These are phyloP conservation scores for Falco punctatus DNA, from an alignment of 2,113 vertebrate genomes.

Conservation along the genomic window DNA sequence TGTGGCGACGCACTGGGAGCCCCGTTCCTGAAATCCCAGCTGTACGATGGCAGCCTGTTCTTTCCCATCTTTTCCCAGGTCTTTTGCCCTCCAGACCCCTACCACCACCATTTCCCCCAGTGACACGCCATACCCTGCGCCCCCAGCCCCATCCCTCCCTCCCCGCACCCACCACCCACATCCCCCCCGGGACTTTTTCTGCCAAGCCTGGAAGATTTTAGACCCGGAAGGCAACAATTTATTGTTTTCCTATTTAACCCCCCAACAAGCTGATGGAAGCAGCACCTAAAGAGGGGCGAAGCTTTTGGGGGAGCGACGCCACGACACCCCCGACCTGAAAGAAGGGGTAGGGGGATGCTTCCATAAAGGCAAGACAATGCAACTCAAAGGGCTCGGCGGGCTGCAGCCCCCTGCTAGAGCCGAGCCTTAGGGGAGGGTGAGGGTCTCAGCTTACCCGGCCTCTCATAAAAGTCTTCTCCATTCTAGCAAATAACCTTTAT, in stretches of 20 bases:
- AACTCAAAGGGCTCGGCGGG: background rate
- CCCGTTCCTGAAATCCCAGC: fast-evolving
- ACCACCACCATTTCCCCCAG: background rate
- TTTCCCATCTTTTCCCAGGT: background rate
- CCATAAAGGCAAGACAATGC: background rate
- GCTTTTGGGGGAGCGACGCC: fast-evolving
- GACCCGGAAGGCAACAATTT: fast-evolving
- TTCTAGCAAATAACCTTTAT: conserved; percentile 47
- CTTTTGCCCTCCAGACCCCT: fast-evolving
- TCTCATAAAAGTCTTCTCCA: conserved; percentile 11
- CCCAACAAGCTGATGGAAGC: fast-evolving
- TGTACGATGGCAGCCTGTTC: fast-evolving
- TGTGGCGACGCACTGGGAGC: fast-evolving
- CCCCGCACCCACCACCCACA: background rate
- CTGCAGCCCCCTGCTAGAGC: background rate
- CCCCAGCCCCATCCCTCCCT: background rate
- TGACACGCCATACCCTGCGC: fast-evolving
- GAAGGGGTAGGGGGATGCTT: background rate
- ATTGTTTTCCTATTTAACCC: background rate
- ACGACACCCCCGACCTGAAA: fast-evolving
- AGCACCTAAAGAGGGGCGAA: fast-evolving
- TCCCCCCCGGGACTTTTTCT: background rate
- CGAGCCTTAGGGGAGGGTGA: background rate
- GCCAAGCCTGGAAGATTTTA: fast-evolving
- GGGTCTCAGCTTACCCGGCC: conserved; percentile 3